phyloP scores from a whole-genome alignment of 2,888 invertebrate genomes.

The Operophtera brumata region DNA sequence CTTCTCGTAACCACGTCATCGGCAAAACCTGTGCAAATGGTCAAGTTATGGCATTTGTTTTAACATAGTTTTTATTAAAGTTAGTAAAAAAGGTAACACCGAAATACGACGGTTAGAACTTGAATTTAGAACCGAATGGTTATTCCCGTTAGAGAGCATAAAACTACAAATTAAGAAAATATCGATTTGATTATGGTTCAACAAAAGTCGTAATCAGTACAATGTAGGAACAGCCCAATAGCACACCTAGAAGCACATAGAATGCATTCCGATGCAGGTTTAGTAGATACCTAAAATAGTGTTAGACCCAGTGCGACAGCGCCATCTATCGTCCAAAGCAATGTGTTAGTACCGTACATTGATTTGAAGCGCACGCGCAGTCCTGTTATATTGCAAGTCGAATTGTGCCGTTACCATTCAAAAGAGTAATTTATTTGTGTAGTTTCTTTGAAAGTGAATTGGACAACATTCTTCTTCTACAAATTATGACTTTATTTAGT shows the following conservation, averaged over 20 bases:
- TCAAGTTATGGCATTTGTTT: conserved; percentile 1
- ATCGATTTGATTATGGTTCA: background rate
- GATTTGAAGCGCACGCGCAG: conserved; percentile 26
- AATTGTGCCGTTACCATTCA: conserved; percentile 16
- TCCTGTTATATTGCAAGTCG: conserved; percentile 25
- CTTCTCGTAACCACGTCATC: conserved; percentile 77
- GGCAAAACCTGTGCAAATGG: conserved; percentile 66
- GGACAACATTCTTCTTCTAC: too few relatives aligned
- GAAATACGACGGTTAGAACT: conserved; percentile 14
- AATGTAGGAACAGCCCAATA: conserved; percentile 53
- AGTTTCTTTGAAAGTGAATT: conserved; percentile 5
- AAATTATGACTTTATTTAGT: too few relatives aligned
- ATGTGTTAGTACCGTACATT: conserved; percentile 32
- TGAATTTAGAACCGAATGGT: background rate
- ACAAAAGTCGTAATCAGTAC: conserved; percentile 6
- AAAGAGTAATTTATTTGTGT: conserved; percentile 16
- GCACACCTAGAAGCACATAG: conserved; percentile 74
- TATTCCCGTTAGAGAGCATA: conserved; percentile 5
- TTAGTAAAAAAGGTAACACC: conserved; percentile 13
- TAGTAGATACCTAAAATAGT: conserved; percentile 6
- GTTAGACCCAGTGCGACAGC: conserved; percentile 16
- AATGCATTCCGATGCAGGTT: conserved; percentile 32
- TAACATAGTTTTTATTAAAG: background rate
- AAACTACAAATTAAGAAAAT: background rate
- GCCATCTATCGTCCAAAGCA: conserved; percentile 30